Evolutionary conservation across 64 coral and sea anemone genomes (phyloP), one percentile per base, ranked within the genome.

Genomic region (Montipora sp.): DNA sequence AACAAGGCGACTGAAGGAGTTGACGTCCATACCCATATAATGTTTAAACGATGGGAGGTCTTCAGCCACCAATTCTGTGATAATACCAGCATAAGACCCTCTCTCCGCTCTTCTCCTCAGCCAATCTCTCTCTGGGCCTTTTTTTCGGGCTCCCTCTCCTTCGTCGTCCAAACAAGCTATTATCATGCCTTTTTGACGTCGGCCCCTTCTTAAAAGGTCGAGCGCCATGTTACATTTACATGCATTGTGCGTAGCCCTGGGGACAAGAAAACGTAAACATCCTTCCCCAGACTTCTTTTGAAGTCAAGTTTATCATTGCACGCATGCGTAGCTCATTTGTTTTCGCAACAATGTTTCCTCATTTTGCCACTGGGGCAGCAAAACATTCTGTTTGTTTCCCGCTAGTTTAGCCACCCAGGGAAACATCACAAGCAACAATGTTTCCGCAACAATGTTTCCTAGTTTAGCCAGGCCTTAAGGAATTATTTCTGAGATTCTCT

Each of bases 151-250:
- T 59, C 83, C 60, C 69, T 86, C 83, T 44, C 59, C 44, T 73
- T 87, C 83, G 83, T 87, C 66, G 83, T 87, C 65, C 83, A 73
- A 73, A 87, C 27, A 87, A 50, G 83, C 36, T 87, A 71, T 87
- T 73, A 87, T 50, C 13, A 87, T 73, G 60, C 22, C 3, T 71
- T 73, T 73, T 87, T 84, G 59, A 24, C 66, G 21, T 45, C 27
- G 83, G 48, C 59, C 23, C 59, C 21, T 16, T 67, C 63, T 59
- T 53, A 58, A 59, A 36, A 36, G 27, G 27, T 36, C 27, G 27
- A 36, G 27, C 70, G 27, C 58, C 59, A 18, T 21, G 60, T 77
- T 89, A 2, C 63, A 89, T 75, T 51, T 79, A 78, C 75, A 78
- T 78, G 75, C 12, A 79, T 53, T 79, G 47, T 53, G 77, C 51